Evolutionary conservation across 2,888 invertebrate genomes (phyloP), one percentile per base, ranked within the genome.

Genomic region (Apodemia zela): DNA sequence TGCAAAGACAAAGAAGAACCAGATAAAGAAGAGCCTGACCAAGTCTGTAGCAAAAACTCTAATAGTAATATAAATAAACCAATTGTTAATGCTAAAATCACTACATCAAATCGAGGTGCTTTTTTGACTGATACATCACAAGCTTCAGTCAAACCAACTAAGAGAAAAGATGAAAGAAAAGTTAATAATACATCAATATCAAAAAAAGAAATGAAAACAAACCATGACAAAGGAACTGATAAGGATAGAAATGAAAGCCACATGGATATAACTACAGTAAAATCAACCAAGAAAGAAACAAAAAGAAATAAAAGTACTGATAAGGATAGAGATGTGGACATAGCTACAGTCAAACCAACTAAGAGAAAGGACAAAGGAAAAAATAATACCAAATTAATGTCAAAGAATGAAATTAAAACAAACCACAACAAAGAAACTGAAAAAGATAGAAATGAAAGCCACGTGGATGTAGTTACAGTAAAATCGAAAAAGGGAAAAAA

Each of bases 31-130:
- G 51, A 51, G 18, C 3, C 21, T 10, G 18, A 51, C 11, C 51
- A 51, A 51, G 18, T 49, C 4, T 17, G 13, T 18, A 51, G 21
- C 18, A 51, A 51, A 51, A 51, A 21, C 13, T 51, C 51, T 13
- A 18, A 61, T 15, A 49, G 65, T 66, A 64, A 25, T 62, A 17
- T 59, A 17, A 68, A 47, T 58, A 82, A 82, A 75, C 62, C 69
- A 64, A 69, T 76, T 57, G 70, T 73, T 59, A 81, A 78, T 75
- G 86, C 91, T 0, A 94, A 93, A 78, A 69, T 93, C 8, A 93
- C 93, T 0, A 71, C 80, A 25, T 84, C 85, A 38, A 93, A 93
- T 69, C 87, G 94, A 38, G 93, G 93, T 0, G 93, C 93, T 49
- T 93, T 94, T 73, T 80, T 94, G 59, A 85, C 84, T 21, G 84